These are phyloP conservation scores for Scomber japonicus DNA, from an alignment of 2,113 vertebrate genomes.

Conservation along the genomic window DNA sequence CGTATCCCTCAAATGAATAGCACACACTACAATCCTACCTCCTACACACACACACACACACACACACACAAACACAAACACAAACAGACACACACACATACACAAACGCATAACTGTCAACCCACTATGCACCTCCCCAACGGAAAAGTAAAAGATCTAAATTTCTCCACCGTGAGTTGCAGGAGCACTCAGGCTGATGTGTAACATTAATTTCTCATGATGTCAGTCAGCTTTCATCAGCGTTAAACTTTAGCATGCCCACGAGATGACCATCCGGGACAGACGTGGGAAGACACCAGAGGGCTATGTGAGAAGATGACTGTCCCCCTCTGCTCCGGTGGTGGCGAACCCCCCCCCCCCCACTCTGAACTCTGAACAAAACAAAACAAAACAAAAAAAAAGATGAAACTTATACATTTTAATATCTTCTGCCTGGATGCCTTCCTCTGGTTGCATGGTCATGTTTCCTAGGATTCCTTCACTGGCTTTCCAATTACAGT, in stretches of 20 bases:
- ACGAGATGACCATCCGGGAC: slow-evolving; percentile 52
- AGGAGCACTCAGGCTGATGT: slow-evolving; percentile 65
- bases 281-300: slow-evolving; percentile 67
- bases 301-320: slow-evolving; percentile 65
- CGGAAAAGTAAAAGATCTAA: slow-evolving; percentile 57
- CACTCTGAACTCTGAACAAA: slow-evolving; percentile 23
- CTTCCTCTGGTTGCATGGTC: slow-evolving; percentile 39
- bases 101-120: slow-evolving; percentile 29
- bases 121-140: slow-evolving; percentile 19
- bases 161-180: slow-evolving; percentile 40
- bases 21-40: not conserved
- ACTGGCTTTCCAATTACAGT: slow-evolving; percentile 70
- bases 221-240: slow-evolving; percentile 82
- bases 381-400: not conserved
- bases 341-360: slow-evolving; percentile 5
- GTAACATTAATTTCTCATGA: slow-evolving; percentile 84
- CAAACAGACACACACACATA: not conserved
- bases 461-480: slow-evolving; percentile 66
- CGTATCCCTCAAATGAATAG: not conserved
- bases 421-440: slow-evolving; percentile 65
- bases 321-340: slow-evolving; percentile 13
- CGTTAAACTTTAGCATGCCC: slow-evolving; percentile 75
- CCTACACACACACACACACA: not conserved
- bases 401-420: slow-evolving; percentile 72
- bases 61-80: not conserved